Base-by-base conservation (phyloP, 2,797 vertebrate genomes). In the Percopsis omiscomaycus region DNA sequence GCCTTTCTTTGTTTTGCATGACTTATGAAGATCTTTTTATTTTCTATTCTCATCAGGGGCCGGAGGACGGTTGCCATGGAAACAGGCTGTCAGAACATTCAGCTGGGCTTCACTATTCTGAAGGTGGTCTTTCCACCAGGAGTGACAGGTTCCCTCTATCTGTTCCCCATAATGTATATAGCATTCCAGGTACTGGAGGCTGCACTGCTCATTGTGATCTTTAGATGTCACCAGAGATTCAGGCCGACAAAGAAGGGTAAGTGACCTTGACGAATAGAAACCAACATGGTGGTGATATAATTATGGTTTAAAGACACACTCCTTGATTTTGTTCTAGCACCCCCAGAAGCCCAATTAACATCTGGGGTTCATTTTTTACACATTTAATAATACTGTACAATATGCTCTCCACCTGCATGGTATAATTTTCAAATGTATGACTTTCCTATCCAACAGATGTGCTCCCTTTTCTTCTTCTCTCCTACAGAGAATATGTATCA, bases 1-100 rank as follows among this genome's bases (percentile, higher is more conserved):
- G 13, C n/a, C 15, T 75, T 30, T 52, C 48, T 71, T 60, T 44
- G 55, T 56, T 50, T 46, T 22, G 5, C 29, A 9, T 47, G 42
- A 66, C 29, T 71, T 64, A 58, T 57, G 54, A 54, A 68, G 48
- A 22, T 29, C 5, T 32, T 49, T 5, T 9, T 12, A 4, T n/a
- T 16, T 3, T 9, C 3, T 55, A 10, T 30, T 15, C 4, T 14
- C 53, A 32, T 27, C 74, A 95, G 93, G 30, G 89, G 92, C 77
- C 87, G 88, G 15, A 77, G 77, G 72, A 93, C 93, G 0, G 66
- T 94, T 56, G 86, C 92, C 61, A 87, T 94, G 83, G 94, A 94
- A 81, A 95, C 93, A 0, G 93, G 92, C 68, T 95, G 93, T 75
- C 95, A 95, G 86, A 96, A 96, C 0, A 0, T 73, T 49, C 87